Evolutionary conservation across 2,888 invertebrate genomes (phyloP).

Genomic region (Eilema sororculum): DNA sequence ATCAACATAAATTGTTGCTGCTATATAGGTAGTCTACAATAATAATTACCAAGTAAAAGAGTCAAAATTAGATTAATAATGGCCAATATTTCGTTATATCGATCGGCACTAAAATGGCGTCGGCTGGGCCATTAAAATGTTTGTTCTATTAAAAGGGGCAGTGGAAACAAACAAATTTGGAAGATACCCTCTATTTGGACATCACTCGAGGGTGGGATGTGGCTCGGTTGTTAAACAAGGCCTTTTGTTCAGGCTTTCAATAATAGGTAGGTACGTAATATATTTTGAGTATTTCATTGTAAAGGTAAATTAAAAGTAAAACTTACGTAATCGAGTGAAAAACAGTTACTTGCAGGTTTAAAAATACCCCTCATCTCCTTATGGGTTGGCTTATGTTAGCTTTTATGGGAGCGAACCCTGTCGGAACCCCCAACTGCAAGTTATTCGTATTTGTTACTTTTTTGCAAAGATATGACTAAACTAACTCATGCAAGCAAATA

Average conservation of each 20-base stretch:
- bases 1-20: not conserved
- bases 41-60: constrained; percentile 4
- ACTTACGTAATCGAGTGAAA: too few species aligned
- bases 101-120: constrained; percentile 49
- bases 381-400: too few species aligned
- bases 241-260: not conserved
- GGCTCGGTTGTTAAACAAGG: constrained; percentile 31
- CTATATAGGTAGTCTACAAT: not conserved
- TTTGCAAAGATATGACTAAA: not conserved
- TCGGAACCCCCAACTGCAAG: too few species aligned
- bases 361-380: too few species aligned
- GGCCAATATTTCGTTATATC: constrained; percentile 45
- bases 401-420: too few species aligned
- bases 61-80: constrained; percentile 23
- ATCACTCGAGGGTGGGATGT: constrained; percentile 59
- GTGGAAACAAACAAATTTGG: constrained; percentile 69
- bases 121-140: constrained; percentile 71
- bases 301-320: not conserved
- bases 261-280: not conserved
- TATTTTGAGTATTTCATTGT: not conserved
- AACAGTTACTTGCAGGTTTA: too few species aligned
- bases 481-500: not conserved
- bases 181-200: constrained; percentile 68
- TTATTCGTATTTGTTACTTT: too few species aligned
- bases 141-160: constrained; percentile 81